Evolutionary conservation across 23 tunicate species (phyloP), one percentile per base, ranked within the genome.

Genomic region (Trididemnum nubilum): DNA sequence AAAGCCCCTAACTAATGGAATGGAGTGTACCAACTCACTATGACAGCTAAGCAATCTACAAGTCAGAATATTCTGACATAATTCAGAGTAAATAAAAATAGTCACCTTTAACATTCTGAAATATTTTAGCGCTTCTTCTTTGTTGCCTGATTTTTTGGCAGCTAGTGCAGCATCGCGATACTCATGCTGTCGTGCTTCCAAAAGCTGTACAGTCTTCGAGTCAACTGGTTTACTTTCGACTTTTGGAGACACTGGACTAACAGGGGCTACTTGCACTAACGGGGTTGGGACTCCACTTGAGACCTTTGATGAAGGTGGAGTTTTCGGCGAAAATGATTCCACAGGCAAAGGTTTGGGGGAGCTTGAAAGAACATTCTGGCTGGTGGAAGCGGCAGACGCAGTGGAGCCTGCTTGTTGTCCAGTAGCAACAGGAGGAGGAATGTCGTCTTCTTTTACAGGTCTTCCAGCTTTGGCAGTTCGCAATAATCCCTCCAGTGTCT

Each of bases 391-490:
- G n/a, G 67, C 67, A 12, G 67, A 23, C 1, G 38, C 52, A 15
- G 82, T 75, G 5, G 69, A 28, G 0, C 34, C 18, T 24, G 79
- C 51, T 4, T 80, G 36, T 35, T 72, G 87, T 25, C 82, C 90
- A 33, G 81, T 77, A 31, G 93, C 89, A 36, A 93, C 89, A 27
- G 33, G 54, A 19, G 92, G 92, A 51, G 98, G 98, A 61, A 93
- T 93, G 28, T 93, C 93, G 36, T 87, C 93, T 57, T 87, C 86
- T 23, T 77, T 34, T 0, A 93, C 78, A 23, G 81, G 37, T 58
- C 84, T 88, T 1, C 98, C 98, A 19, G 81, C 79, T 80, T 88
- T 87, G 25, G 93, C 93, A 19, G 28, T 76, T 38, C 83, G 71
- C 40, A 93, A 31, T 31, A 93, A 51, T 18, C 51, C 87, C 24